Conservation (phyloP, 2,797 vertebrate genomes). For the Emydoidea blandingii region DNA sequence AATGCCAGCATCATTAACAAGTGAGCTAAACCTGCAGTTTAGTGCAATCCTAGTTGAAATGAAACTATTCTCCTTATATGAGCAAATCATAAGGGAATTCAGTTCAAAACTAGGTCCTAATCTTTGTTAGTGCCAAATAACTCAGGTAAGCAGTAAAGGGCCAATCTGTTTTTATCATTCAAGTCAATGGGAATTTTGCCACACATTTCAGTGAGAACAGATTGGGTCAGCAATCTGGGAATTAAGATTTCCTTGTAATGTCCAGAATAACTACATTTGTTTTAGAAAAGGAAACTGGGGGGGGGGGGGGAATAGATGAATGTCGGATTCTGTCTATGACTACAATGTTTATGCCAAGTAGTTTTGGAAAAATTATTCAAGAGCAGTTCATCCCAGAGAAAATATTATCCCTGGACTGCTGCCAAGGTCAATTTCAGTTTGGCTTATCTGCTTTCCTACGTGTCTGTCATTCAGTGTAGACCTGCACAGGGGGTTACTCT, state of each 20-base stretch:
- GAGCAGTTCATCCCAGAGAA: slow-evolving; percentile 1
- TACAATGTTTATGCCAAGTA: not conserved
- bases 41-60: not conserved
- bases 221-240: not conserved
- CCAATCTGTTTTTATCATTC: not conserved
- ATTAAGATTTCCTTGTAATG: not conserved
- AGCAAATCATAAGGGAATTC: not conserved
- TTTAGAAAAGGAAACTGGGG: not conserved
- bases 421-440: slow-evolving; percentile 25
- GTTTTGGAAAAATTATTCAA: not conserved
- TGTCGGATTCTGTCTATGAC: not conserved
- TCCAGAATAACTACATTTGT: not conserved
- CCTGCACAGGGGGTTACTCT: not conserved
- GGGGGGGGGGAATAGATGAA: not conserved
- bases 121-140: not conserved
- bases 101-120: not conserved
- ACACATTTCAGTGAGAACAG: not conserved
- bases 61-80: not conserved
- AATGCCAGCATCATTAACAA: not conserved
- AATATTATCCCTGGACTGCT: slow-evolving; percentile 21
- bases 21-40: not conserved
- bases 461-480: not conserved
- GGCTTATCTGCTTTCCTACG: slow-evolving; percentile 4
- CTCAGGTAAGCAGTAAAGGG: not conserved
- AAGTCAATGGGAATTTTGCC: not conserved